A percentile compares a stretch with the other conserved stretches of the same genome.
Conservation (phyloP, 2,113 vertebrate genomes). For the Planiliza haematocheilus region DNA sequence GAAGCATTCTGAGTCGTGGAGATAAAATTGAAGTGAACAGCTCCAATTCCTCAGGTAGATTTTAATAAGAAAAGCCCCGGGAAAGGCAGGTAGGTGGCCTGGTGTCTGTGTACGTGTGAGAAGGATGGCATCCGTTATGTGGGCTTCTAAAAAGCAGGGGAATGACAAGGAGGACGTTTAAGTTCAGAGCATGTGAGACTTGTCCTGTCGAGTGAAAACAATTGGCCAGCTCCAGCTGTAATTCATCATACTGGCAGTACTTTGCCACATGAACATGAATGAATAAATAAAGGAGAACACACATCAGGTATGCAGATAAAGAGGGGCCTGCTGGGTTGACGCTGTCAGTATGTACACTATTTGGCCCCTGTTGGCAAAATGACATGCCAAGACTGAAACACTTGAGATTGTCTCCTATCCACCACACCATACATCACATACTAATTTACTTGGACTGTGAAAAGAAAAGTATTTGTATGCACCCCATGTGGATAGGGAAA, state of each 20-base stretch:
- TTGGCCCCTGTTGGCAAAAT: conserved; percentile 56
- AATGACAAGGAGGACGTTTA: conserved; percentile 66
- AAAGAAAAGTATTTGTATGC: conserved; percentile 54
- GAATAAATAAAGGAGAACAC: conserved; percentile 79
- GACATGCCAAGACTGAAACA: conserved; percentile 27
- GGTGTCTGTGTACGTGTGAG: background rate
- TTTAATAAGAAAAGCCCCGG: conserved; percentile 43
- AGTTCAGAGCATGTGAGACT: conserved; percentile 73
- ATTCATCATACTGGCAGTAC: conserved; percentile 83
- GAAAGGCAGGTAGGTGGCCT: conserved; percentile 9
- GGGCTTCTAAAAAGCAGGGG: conserved; percentile 17
- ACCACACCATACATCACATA: conserved; percentile 1
- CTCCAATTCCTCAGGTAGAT: conserved; percentile 34
- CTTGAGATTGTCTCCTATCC: conserved; percentile 14
- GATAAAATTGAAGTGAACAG: conserved; percentile 37
- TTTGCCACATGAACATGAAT: conserved; percentile 78
- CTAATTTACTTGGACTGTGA: conserved; percentile 42
- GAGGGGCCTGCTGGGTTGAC: conserved; percentile 60
- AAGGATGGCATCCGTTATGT: background rate
- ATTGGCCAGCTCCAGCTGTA: conserved; percentile 73
- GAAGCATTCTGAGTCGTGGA: conserved; percentile 12
- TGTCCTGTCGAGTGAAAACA: conserved; percentile 74
- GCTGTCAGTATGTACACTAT: conserved; percentile 52
- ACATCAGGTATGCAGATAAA: conserved; percentile 75
- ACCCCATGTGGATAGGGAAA: conserved; percentile 41